phyloP scores from a whole-genome alignment of 2,888 invertebrate genomes.

The Eudasyphora cyanicolor region DNA sequence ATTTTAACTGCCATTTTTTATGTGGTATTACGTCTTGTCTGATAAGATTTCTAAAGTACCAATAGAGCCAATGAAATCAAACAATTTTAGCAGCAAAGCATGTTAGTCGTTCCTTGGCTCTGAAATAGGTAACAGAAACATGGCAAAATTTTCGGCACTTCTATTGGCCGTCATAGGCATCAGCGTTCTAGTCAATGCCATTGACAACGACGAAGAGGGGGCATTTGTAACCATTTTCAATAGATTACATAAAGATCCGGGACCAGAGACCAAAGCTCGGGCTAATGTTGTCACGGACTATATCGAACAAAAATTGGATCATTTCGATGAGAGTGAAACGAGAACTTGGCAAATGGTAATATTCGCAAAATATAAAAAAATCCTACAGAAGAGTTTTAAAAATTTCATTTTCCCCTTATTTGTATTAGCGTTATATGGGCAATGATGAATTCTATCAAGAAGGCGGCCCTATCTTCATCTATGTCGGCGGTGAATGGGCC shows the following conservation, averaged over 20 bases:
- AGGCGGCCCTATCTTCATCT: constrained; percentile 84
- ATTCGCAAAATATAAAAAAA: not conserved
- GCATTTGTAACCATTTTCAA: not conserved
- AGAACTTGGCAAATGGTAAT: constrained; percentile 81
- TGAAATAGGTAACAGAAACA: not conserved
- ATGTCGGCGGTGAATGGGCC: constrained; percentile 86
- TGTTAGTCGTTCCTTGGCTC: not conserved
- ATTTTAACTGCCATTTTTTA: not conserved
- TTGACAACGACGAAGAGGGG: not conserved
- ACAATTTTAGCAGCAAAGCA: not conserved
- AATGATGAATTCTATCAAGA: constrained; percentile 79
- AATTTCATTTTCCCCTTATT: not conserved
- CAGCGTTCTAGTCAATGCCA: not conserved
- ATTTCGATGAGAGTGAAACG: constrained; percentile 82
- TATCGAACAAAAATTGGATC: constrained; percentile 83
- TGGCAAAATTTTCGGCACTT: constrained; percentile 26
- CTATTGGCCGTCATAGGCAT: not conserved
- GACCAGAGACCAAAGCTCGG: not conserved
- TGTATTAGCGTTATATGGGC: constrained; percentile 80
- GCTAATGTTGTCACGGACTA: constrained; percentile 71
- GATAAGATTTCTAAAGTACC: constrained; percentile 15
- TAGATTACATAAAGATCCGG: not conserved
- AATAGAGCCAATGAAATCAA: not conserved
- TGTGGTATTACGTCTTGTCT: not conserved
- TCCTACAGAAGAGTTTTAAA: no score